Evolutionary conservation across 2,797 vertebrate genomes (phyloP).

Genomic region (Coreius guichenoti): DNA sequence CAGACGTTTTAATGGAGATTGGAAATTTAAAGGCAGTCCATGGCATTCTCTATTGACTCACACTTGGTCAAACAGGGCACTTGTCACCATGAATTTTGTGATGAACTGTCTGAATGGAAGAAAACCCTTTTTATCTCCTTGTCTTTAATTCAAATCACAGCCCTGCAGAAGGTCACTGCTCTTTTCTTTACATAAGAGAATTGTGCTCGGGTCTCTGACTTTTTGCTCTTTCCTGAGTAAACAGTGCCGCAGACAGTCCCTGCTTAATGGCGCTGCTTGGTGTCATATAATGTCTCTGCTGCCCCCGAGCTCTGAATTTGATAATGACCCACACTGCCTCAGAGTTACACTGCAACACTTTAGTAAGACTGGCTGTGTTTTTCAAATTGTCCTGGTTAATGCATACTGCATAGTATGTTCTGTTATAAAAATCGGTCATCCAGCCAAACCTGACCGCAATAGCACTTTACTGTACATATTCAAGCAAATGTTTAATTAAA

Average conservation of each 20-base stretch:
- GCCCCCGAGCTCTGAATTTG: conserved; percentile 42
- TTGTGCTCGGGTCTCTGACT: conserved; percentile 24
- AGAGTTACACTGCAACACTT: conserved; percentile 23
- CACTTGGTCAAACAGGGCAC: conserved; percentile 1
- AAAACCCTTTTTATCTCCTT: background rate
- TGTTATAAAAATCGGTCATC: background rate
- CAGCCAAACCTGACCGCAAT: conserved; percentile 22
- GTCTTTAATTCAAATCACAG: conserved; percentile 12
- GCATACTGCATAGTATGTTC: background rate
- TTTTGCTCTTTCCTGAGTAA: conserved; percentile 39
- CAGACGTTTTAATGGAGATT: conserved; percentile 29
- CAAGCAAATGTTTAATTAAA: conserved; percentile 70
- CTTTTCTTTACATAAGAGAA: conserved; percentile 33
- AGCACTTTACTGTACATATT: conserved; percentile 47
- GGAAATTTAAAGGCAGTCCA: conserved; percentile 22
- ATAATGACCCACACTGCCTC: conserved; percentile 48
- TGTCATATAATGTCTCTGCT: conserved; percentile 60
- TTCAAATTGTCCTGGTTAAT: background rate
- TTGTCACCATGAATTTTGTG: conserved; percentile 14
- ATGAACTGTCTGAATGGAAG: background rate
- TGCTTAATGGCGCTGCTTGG: conserved; percentile 56
- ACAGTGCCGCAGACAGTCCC: conserved; percentile 30
- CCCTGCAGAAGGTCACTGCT: conserved; percentile 25
- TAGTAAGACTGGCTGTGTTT: background rate
- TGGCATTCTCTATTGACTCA: conserved; percentile 11